phyloP scores from a whole-genome alignment of 2,888 invertebrate genomes.

The Mayetiola destructor region DNA sequence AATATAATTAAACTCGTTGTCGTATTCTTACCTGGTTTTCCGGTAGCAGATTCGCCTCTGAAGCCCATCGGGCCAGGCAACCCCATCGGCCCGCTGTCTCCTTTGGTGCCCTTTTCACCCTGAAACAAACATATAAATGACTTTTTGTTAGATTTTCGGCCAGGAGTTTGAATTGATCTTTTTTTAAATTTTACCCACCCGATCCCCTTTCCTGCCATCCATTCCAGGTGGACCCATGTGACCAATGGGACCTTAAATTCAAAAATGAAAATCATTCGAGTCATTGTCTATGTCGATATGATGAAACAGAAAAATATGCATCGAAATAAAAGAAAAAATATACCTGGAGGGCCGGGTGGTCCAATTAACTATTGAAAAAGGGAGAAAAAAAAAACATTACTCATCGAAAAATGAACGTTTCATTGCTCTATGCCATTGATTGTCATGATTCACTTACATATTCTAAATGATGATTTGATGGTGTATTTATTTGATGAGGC shows the following conservation, averaged over 20 bases:
- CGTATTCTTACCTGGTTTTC: too few relatives aligned
- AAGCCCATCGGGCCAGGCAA: constrained; percentile 48
- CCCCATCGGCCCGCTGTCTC: constrained; percentile 74
- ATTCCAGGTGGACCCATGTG: constrained; percentile 38
- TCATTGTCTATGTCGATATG: not conserved
- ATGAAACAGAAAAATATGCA: not conserved
- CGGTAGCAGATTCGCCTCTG: constrained; percentile 34
- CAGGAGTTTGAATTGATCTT: too few relatives aligned
- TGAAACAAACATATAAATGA: constrained; percentile 20
- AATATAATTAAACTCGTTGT: too few relatives aligned
- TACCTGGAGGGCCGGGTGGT: constrained; percentile 38
- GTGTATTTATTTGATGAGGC: constrained; percentile 27
- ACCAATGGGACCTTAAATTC: constrained; percentile 51
- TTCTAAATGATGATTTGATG: constrained; percentile 34
- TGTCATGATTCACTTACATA: constrained; percentile 27
- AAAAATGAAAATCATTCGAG: not conserved
- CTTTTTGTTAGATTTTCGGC: constrained; percentile 18
- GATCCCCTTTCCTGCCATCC: constrained; percentile 66
- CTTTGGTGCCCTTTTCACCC: constrained; percentile 34
- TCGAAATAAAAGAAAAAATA: not conserved
- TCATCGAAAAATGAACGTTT: not conserved
- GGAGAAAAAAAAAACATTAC: not conserved
- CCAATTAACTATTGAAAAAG: constrained; percentile 39
- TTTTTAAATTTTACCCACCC: constrained; percentile 50
- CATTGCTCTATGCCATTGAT: not conserved